phyloP scores from a whole-genome alignment of 2,113 vertebrate species.

The Apodemus speciosus region DNA sequence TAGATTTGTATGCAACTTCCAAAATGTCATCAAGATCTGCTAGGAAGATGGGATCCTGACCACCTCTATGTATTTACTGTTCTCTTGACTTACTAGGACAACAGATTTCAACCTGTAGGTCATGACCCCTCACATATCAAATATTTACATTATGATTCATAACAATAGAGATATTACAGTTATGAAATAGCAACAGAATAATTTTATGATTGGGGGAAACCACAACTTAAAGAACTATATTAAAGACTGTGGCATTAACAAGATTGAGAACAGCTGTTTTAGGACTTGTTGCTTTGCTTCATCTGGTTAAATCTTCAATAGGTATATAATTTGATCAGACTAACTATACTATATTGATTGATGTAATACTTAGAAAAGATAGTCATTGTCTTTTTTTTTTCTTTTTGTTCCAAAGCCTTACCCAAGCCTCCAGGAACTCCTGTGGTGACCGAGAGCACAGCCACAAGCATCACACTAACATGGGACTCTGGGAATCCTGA shows the following conservation, averaged over 20 bases:
- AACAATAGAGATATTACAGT: not conserved
- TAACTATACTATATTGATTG: not conserved
- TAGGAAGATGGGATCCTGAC: not conserved
- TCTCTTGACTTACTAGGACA: not conserved
- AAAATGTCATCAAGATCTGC: not conserved
- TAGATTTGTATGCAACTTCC: not conserved
- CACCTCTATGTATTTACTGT: not conserved
- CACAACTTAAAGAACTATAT: not conserved
- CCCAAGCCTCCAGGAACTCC: constrained; percentile 96
- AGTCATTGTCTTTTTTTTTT: not conserved
- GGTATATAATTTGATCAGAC: not conserved
- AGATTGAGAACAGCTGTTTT: not conserved
- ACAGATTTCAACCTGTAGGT: not conserved
- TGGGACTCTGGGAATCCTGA: constrained; percentile 99
- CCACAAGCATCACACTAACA: constrained; percentile 97
- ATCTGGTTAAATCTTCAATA: not conserved
- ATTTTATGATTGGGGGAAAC: not conserved
- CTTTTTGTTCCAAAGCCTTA: constrained; percentile 87
- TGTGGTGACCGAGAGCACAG: constrained; percentile 96
- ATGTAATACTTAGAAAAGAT: not conserved
- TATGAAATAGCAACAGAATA: not conserved
- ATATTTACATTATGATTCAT: not conserved
- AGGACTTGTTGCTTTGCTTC: not conserved
- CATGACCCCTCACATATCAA: not conserved
- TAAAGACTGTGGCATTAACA: not conserved